phyloP scores from a whole-genome alignment of 2,797 vertebrate genomes.

The Crenichthys baileyi region DNA sequence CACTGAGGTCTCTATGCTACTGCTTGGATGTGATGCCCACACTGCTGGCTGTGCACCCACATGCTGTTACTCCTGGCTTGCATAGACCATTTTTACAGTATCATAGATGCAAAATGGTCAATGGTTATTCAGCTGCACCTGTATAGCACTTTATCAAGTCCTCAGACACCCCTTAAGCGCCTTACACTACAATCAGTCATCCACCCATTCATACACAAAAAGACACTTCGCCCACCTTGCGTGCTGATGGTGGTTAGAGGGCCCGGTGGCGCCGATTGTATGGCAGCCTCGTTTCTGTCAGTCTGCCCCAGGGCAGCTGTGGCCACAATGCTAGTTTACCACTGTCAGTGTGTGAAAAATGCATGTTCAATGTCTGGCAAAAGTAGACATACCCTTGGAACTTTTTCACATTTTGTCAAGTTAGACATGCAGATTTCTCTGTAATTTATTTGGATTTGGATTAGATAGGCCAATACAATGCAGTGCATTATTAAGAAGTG shows the following conservation, averaged over 20 bases:
- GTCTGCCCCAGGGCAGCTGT: too few relatives aligned
- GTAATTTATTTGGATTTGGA: background rate
- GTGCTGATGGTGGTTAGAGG: too few relatives aligned
- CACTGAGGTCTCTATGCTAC: constrained; percentile 49
- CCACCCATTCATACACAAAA: too few relatives aligned
- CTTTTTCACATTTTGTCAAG: background rate
- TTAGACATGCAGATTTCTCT: background rate
- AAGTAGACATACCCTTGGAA: background rate
- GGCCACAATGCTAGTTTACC: too few relatives aligned
- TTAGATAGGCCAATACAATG: background rate
- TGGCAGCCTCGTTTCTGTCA: too few relatives aligned
- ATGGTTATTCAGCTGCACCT: too few relatives aligned
- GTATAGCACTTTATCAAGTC: too few relatives aligned
- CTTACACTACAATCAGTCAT: too few relatives aligned
- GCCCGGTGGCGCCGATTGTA: too few relatives aligned
- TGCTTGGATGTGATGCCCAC: constrained; percentile 19
- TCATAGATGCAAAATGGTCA: background rate
- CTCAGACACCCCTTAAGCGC: too few relatives aligned
- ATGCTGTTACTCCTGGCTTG: constrained; percentile 16
- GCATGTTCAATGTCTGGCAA: background rate
- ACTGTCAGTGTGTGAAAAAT: too few relatives aligned
- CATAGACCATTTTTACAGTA: background rate
- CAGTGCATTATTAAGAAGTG: background rate
- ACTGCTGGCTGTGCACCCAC: constrained; percentile 22
- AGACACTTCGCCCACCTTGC: too few relatives aligned